phyloP scores from a whole-genome alignment of 2,888 invertebrate genomes.

The Macrophya alboannulata region DNA sequence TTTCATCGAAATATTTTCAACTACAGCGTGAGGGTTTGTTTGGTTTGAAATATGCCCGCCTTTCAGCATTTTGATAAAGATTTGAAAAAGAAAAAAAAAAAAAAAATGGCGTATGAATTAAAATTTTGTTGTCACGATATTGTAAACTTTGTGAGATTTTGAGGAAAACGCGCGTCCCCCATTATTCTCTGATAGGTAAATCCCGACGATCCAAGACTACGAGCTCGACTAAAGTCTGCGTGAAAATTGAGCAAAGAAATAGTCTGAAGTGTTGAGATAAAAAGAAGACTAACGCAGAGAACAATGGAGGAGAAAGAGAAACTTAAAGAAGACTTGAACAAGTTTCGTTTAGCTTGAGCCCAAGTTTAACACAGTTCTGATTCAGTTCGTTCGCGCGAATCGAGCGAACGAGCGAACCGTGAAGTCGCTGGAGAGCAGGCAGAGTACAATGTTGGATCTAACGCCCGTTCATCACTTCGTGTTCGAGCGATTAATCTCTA shows the following conservation, averaged over 20 bases:
- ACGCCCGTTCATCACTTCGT: conserved; percentile 23
- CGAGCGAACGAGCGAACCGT: neutral
- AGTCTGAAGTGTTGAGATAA: conserved; percentile 9
- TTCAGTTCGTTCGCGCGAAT: conserved; percentile 14
- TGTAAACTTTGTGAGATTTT: neutral
- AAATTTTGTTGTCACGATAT: neutral
- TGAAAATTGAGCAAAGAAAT: conserved; percentile 20
- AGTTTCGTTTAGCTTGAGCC: conserved; percentile 20
- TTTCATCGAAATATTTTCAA: neutral
- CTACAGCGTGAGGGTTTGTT: neutral
- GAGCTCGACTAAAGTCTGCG: conserved; percentile 28
- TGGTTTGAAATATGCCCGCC: neutral
- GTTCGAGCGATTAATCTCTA: conserved; percentile 35
- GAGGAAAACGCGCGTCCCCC: neutral
- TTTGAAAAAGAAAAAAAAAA: too few species aligned
- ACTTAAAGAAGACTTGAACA: conserved; percentile 29
- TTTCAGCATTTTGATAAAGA: too few species aligned
- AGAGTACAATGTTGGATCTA: conserved; percentile 47
- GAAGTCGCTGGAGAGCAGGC: conserved; percentile 23
- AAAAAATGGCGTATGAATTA: neutral
- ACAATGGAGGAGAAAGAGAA: conserved; percentile 13
- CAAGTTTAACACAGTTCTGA: conserved; percentile 34
- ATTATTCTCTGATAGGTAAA: conserved; percentile 19
- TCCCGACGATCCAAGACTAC: neutral
- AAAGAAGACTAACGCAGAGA: neutral